These are phyloP conservation scores for Crax fasciolata DNA, from an alignment of 2,797 vertebrate genomes.

Conservation along the genomic window DNA sequence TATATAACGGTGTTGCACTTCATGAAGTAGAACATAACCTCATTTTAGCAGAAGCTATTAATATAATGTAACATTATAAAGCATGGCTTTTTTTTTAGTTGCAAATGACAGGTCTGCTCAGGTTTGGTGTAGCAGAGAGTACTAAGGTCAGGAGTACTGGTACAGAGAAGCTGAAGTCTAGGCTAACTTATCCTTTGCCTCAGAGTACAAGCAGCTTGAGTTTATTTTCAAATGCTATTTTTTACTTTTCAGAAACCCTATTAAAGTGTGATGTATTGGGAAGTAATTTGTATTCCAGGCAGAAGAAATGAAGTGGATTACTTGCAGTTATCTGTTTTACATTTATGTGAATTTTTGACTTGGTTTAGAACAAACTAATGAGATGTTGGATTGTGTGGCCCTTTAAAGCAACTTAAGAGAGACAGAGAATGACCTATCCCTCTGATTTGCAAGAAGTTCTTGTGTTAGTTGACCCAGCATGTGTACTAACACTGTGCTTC, in stretches of 20 bases:
- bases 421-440: not conserved
- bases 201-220: slow-evolving; percentile 41
- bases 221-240: not conserved
- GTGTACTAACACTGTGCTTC: slow-evolving; percentile 43
- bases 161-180: not conserved
- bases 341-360: not conserved
- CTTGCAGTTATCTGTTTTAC: not conserved
- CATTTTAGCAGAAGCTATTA: slow-evolving; percentile 60
- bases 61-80: slow-evolving; percentile 54
- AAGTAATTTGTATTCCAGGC: not conserved
- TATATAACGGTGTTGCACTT: slow-evolving; percentile 73
- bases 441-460: slow-evolving; percentile 35
- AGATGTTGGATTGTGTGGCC: not conserved
- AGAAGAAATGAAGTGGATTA: not conserved
- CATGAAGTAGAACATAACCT: slow-evolving; percentile 48
- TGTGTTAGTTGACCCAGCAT: slow-evolving; percentile 8
- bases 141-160: slow-evolving; percentile 55
- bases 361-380: not conserved
- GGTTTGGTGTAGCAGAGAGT: slow-evolving; percentile 38
- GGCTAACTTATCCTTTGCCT: slow-evolving; percentile 27
- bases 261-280: not conserved
- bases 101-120: not conserved
- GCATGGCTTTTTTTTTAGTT: slow-evolving; percentile 44
- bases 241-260: not conserved
- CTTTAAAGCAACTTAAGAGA: slow-evolving; percentile 18